These are phyloP conservation scores for Plodia interpunctella DNA, from an alignment of 1,140 invertebrate genomes.

Conservation along the genomic window DNA sequence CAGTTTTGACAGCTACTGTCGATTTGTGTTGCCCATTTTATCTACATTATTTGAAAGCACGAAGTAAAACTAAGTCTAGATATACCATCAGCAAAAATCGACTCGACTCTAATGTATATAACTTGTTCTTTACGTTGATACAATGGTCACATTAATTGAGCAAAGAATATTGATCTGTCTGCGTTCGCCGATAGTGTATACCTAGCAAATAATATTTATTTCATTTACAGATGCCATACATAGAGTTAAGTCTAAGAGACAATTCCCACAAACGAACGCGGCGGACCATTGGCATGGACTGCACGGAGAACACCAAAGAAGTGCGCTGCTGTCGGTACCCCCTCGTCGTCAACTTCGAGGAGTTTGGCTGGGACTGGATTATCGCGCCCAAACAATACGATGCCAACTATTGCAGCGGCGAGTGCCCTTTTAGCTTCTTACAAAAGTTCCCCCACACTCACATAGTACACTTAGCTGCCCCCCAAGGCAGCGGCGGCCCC, in stretches of 20 bases:
- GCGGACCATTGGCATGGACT: constrained; percentile 87
- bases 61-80: too few relatives aligned
- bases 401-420: constrained; percentile 97
- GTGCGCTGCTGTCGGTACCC: constrained; percentile 92
- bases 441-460: constrained; percentile 96
- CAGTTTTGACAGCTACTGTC: too few relatives aligned
- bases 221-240: constrained; percentile 86
- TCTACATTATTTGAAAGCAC: too few relatives aligned
- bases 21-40: too few relatives aligned
- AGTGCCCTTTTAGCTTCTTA: constrained; percentile 93
- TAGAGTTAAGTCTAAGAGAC: constrained; percentile 86
- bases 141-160: too few relatives aligned
- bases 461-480: constrained; percentile 87
- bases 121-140: too few relatives aligned
- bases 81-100: too few relatives aligned
- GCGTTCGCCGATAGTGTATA: too few relatives aligned
- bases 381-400: constrained; percentile 97
- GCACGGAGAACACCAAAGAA: constrained; percentile 86
- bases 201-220: too few relatives aligned
- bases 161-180: too few relatives aligned
- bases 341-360: constrained; percentile 95
- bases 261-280: constrained; percentile 80
- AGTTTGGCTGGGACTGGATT: constrained; percentile 99
- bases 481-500: constrained; percentile 84
- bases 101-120: too few relatives aligned